Conservation (phyloP, 2,113 vertebrate species). For the Corythaeola cristata region DNA sequence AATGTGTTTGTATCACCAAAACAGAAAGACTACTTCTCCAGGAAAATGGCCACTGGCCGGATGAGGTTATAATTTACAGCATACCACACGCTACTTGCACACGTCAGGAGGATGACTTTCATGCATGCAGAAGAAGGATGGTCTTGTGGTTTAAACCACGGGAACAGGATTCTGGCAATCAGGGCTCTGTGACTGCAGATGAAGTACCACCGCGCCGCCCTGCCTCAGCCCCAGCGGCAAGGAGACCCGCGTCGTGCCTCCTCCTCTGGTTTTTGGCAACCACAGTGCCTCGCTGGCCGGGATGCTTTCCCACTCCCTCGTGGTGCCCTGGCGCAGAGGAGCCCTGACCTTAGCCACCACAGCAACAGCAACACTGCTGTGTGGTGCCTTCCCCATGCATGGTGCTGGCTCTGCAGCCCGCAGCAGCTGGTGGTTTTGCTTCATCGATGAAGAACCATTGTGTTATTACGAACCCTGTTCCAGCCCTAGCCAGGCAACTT, state of each 20-base stretch:
- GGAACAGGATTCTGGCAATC: background rate
- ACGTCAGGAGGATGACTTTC: background rate
- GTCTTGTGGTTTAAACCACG: background rate
- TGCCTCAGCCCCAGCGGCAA: background rate
- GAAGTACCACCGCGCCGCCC: rapidly evolving
- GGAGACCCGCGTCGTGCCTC: rapidly evolving
- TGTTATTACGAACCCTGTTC: rapidly evolving
- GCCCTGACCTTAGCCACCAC: background rate
- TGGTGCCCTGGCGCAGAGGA: background rate
- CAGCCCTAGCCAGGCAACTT: background rate
- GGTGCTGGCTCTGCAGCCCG: background rate
- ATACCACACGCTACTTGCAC: background rate
- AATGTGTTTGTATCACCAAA: background rate
- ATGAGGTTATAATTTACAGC: background rate
- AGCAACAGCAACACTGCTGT: background rate
- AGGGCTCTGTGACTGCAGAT: rapidly evolving
- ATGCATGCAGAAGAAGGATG: background rate
- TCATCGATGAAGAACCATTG: background rate
- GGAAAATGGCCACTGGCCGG: background rate
- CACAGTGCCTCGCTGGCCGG: rapidly evolving
- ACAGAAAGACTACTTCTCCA: background rate
- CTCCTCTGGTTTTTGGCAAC: background rate
- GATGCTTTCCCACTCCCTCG: background rate
- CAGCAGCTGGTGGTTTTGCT: background rate
- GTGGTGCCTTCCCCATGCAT: background rate